Evolutionary conservation across 1,140 invertebrate species (phyloP), one percentile per base, ranked within the genome.

Genomic region (Tetramorium alpestre): DNA sequence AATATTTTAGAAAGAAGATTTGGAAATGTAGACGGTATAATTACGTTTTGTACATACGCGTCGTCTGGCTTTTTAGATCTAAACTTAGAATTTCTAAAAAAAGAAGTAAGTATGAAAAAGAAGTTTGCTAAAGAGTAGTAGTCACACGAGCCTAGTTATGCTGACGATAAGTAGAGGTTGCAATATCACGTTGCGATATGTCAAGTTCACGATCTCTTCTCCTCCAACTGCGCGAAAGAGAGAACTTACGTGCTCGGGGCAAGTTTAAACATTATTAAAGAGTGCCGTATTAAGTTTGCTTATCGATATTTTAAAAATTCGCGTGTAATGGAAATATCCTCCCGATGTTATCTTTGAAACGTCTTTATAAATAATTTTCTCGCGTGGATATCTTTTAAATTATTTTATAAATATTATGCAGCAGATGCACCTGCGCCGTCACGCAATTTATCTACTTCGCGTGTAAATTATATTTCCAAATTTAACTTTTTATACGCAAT

Each of bases 191-290:
- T 22, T 25, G 51, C 16, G 5, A n/a, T 70, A 54, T 75, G 60
- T 86, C 87, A 89, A 88, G 87, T 89, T 88, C 81, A 28, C 33
- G 38, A 13, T 5, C 7, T 60, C 22, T 25, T 65, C 10, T 38
- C 16, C 16, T 47, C n/a, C 16, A 69, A 76, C 72, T 65, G 76
- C 58, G 11, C 8, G 28, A 80, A 64, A 25, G 25, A n/a, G 18
- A 51, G 44, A 54, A 72, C 47, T 62, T 25, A 10, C 51, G 44
- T 5, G 67, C 8, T 64, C 33, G 41, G n/a, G 25, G 38, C 47
- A 25, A n/a, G 6, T 64, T 72, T 33, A 4, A 51, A 54, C 22
- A n/a, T 54, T 56, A 65, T 87, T 56, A 49, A 65, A 33, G 18
- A 16, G 1, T 38, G 54, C 38, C 58, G 8, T 44, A 67, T 76